A percentile compares a stretch with the other conserved stretches of the same genome.
Evolutionary conservation across 2,113 vertebrate species (phyloP).

Genomic region (Oreocharis arfaki): DNA sequence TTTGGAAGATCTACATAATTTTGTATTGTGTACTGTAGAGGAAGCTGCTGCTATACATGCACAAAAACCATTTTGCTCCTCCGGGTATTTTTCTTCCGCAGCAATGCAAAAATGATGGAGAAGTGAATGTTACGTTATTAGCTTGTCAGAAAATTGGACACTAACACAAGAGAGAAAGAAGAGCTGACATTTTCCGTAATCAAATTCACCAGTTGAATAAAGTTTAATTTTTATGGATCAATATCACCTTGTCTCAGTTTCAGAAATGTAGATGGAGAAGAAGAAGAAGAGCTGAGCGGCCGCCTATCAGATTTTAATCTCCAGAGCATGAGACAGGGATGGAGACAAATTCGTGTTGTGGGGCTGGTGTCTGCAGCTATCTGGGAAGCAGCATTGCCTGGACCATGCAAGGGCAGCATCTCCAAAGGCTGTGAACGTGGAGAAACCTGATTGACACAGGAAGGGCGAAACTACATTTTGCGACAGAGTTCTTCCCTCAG

Average conservation of each 20-base stretch:
- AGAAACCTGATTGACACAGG: neutral
- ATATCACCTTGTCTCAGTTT: conserved; percentile 54
- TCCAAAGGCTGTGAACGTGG: neutral
- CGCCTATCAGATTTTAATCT: neutral
- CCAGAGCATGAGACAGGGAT: neutral
- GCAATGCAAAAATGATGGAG: conserved; percentile 3
- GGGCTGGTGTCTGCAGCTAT: neutral
- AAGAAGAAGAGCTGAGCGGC: neutral
- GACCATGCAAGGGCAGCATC: neutral
- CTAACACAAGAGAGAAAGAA: neutral
- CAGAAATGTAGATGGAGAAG: neutral
- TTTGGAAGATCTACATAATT: conserved; percentile 24
- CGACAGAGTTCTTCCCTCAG: neutral
- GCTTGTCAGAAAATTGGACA: conserved; percentile 18
- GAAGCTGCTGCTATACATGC: neutral
- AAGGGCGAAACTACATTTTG: neutral
- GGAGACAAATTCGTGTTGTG: neutral
- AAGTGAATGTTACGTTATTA: conserved; percentile 9
- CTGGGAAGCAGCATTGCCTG: neutral
- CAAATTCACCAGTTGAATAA: conserved; percentile 6
- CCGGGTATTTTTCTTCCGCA: neutral
- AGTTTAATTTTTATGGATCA: conserved; percentile 34
- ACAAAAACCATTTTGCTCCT: neutral
- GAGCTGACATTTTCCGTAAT: conserved; percentile 43
- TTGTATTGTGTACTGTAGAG: neutral